These are phyloP conservation scores for Pyxicephalus adspersus DNA, from an alignment of 2,113 vertebrate genomes.

Conservation along the genomic window DNA sequence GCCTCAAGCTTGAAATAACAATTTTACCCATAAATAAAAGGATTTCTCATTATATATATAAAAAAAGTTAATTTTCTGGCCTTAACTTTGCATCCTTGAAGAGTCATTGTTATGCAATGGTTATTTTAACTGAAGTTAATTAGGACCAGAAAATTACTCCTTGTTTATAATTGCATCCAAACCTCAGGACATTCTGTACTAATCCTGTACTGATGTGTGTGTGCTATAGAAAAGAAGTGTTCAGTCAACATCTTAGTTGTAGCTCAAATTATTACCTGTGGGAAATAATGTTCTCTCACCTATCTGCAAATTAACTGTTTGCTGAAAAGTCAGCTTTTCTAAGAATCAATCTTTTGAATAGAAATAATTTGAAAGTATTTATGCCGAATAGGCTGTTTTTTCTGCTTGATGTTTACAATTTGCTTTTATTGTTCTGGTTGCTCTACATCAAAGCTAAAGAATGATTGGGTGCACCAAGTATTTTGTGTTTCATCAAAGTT, in stretches of 20 bases:
- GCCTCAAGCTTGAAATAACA: not conserved
- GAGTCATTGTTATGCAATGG: constrained; percentile 52
- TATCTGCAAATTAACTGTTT: not conserved
- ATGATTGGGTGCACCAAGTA: too few relatives aligned
- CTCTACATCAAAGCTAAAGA: too few relatives aligned
- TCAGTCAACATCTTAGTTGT: constrained; percentile 34
- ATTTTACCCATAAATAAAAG: constrained; percentile 15
- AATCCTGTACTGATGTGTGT: constrained; percentile 44
- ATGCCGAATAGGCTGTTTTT: too few relatives aligned
- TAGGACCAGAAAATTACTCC: constrained; percentile 61
- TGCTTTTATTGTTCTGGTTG: too few relatives aligned
- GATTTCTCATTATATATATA: constrained; percentile 15
- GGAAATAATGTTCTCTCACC: constrained; percentile 55
- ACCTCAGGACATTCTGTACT: constrained; percentile 56
- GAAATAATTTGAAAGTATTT: too few relatives aligned
- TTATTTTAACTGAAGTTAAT: constrained; percentile 65
- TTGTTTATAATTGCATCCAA: constrained; percentile 60
- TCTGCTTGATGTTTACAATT: too few relatives aligned
- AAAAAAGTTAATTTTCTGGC: constrained; percentile 15
- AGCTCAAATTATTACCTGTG: constrained; percentile 48
- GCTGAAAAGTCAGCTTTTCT: not conserved
- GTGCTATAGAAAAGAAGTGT: constrained; percentile 22
- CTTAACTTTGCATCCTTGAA: constrained; percentile 55
- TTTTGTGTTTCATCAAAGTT: too few relatives aligned
- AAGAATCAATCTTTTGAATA: too few relatives aligned